A percentile compares a stretch with the other conserved stretches of the same genome.
These are phyloP conservation scores for Nemopilema nomurai DNA, from an alignment of 30 jellyfish, hydroid and myxozoan species.

Conservation along the genomic window DNA sequence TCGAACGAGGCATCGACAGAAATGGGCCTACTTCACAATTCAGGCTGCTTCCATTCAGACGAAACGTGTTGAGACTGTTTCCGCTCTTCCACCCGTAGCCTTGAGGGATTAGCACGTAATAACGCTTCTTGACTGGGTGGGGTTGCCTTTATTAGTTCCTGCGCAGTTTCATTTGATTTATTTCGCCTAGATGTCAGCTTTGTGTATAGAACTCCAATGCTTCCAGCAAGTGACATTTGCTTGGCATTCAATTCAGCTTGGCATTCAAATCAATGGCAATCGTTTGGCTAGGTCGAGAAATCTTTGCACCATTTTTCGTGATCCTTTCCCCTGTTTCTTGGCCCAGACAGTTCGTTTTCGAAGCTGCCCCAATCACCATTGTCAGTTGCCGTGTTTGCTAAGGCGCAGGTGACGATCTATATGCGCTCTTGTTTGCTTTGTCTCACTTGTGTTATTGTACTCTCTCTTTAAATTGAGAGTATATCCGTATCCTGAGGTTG, in stretches of 20 bases:
- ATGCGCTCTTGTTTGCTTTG: too few species aligned
- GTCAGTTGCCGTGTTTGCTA: too few species aligned
- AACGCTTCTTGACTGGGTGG: neutral
- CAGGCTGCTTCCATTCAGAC: constrained; percentile 8
- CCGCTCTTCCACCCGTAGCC: neutral
- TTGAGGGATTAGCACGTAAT: neutral
- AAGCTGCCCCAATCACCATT: too few species aligned
- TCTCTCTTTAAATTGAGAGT: too few species aligned
- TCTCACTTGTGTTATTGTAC: too few species aligned
- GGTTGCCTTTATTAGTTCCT: neutral
- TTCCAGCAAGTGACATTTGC: neutral
- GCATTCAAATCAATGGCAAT: neutral
- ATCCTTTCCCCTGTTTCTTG: too few species aligned
- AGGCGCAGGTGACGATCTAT: too few species aligned
- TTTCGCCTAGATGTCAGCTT: neutral
- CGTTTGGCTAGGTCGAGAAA: neutral
- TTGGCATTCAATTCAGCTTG: neutral
- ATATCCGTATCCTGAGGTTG: too few species aligned
- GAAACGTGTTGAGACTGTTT: neutral
- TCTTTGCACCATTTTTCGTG: too few species aligned
- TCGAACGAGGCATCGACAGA: neutral
- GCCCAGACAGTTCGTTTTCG: too few species aligned
- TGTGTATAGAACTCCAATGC: neutral
- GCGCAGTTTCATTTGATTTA: neutral
- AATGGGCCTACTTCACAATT: constrained; percentile 10